These are phyloP conservation scores for Saturnia pavonia DNA, from an alignment of 2,888 invertebrate species.

Conservation along the genomic window DNA sequence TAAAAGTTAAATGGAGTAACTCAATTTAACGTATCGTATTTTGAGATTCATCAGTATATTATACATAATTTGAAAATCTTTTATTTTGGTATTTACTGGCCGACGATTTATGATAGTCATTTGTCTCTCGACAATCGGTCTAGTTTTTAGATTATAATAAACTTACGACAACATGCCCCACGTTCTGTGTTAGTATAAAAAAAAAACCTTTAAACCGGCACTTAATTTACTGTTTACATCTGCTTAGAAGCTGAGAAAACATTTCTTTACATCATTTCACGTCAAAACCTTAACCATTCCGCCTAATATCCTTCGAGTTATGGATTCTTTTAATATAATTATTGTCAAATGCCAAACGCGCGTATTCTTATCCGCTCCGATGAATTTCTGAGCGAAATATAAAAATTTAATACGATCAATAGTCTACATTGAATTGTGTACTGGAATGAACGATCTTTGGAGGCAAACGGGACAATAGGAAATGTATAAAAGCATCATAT, in stretches of 20 bases:
- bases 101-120: neutral
- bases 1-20: neutral
- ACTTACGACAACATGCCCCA: neutral
- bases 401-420: slow-evolving; percentile 68
- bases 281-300: slow-evolving; percentile 62
- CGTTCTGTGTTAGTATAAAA: slow-evolving; percentile 3
- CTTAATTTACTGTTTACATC: slow-evolving; percentile 60
- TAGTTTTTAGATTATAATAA: neutral
- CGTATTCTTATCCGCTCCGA: slow-evolving; percentile 53
- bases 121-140: neutral
- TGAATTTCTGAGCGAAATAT: slow-evolving; percentile 70
- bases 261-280: slow-evolving; percentile 59
- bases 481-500: slow-evolving; percentile 75
- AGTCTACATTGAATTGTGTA: slow-evolving; percentile 52
- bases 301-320: slow-evolving; percentile 68
- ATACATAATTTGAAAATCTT: no score
- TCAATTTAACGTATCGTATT: neutral
- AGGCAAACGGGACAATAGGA: slow-evolving; percentile 57
- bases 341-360: slow-evolving; percentile 73
- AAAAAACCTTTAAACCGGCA: slow-evolving; percentile 23
- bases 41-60: no score
- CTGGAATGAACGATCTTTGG: slow-evolving; percentile 53
- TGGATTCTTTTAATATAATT: slow-evolving; percentile 65
- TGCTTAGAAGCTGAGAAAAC: slow-evolving; percentile 75
- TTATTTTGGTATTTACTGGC: no score